phyloP scores from a whole-genome alignment of 1,140 invertebrate genomes.

The Tribolium madens region DNA sequence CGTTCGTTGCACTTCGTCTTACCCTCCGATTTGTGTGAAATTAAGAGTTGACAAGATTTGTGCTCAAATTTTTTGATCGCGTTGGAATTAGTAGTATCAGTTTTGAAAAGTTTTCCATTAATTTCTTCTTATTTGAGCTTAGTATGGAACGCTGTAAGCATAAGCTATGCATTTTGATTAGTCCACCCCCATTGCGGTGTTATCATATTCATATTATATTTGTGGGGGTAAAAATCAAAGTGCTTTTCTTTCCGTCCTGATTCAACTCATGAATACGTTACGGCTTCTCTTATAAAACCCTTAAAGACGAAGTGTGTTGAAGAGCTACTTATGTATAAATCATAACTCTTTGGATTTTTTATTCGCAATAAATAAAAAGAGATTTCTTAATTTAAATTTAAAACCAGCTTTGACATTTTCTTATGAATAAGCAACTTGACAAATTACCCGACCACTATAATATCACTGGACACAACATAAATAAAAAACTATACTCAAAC shows the following conservation, averaged over 20 bases:
- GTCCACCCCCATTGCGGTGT: conserved; percentile 52
- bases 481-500: not conserved
- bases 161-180: conserved; percentile 59
- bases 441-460: conserved; percentile 11
- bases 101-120: conserved; percentile 51
- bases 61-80: conserved; percentile 17
- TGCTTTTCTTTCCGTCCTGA: conserved; percentile 53
- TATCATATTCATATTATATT: conserved; percentile 60
- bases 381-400: conserved; percentile 53
- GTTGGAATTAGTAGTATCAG: conserved; percentile 18
- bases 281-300: conserved; percentile 51
- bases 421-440: conserved; percentile 13
- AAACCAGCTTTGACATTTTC: conserved; percentile 28
- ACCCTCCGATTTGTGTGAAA: conserved; percentile 25
- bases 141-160: conserved; percentile 48
- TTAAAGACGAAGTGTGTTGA: conserved; percentile 52
- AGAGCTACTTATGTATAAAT: conserved; percentile 53
- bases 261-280: conserved; percentile 58
- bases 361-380: conserved; percentile 44
- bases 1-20: conserved; percentile 26
- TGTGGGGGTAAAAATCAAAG: conserved; percentile 58
- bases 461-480: not conserved
- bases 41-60: not conserved
- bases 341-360: conserved; percentile 52
- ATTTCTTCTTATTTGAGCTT: conserved; percentile 55